These are phyloP conservation scores for Cricetomys ansorgei DNA, from an alignment of 2,113 vertebrate genomes.

Conservation along the genomic window DNA sequence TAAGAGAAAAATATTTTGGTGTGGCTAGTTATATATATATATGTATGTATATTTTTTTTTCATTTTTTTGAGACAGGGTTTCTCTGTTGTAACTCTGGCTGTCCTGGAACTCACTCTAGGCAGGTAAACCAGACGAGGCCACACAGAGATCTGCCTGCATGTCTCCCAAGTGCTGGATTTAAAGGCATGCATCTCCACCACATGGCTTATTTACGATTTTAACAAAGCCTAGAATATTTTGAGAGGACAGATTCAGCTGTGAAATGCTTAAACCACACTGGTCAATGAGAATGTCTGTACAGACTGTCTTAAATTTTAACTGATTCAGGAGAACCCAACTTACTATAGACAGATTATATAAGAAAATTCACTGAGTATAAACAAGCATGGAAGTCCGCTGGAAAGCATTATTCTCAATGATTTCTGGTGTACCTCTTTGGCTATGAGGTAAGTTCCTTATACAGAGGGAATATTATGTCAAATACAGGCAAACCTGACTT, in stretches of 20 bases:
- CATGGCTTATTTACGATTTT: neutral
- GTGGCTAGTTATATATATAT: too few species aligned
- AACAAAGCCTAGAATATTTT: neutral
- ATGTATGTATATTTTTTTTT: too few species aligned
- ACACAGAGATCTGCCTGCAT: too few species aligned
- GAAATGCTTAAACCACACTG: neutral
- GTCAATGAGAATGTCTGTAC: neutral
- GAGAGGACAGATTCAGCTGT: neutral
- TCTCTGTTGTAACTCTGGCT: too few species aligned
- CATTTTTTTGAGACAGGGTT: too few species aligned
- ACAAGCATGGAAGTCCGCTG: accelerated
- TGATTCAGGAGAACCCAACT: neutral
- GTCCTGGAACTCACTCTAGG: too few species aligned
- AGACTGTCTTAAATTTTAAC: neutral
- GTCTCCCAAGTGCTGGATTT: too few species aligned
- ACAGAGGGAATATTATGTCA: neutral
- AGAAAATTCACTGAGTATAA: neutral
- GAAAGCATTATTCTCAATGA: neutral
- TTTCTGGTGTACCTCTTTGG: neutral
- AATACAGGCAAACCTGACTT: neutral
- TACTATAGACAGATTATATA: neutral
- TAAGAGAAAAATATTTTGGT: too few species aligned
- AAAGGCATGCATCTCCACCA: too few species aligned
- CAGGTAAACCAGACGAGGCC: too few species aligned
- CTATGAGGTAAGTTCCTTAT: neutral